Evolutionary conservation across 2,888 invertebrate species (phyloP).

Genomic region (Acanthacorydalis orientalis): DNA sequence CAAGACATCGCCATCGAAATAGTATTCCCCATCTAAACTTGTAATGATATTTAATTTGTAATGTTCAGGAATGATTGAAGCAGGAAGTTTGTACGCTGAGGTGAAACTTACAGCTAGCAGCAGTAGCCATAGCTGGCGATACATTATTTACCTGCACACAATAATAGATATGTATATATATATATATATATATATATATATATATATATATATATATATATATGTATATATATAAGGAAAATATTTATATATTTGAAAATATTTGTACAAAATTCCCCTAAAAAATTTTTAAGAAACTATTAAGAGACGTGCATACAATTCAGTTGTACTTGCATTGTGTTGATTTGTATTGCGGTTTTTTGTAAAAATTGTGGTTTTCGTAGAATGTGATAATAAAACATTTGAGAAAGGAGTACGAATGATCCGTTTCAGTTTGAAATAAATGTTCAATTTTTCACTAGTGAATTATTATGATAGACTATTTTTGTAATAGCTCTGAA

Average conservation of each 20-base stretch:
- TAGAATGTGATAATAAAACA: too few species aligned
- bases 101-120: neutral
- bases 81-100: slow-evolving; percentile 18
- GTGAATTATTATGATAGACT: too few species aligned
- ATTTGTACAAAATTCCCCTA: neutral
- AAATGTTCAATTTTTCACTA: too few species aligned
- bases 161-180: neutral
- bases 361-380: too few species aligned
- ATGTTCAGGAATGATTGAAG: slow-evolving; percentile 22
- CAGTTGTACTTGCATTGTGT: too few species aligned
- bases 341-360: too few species aligned
- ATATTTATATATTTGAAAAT: too few species aligned
- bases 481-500: too few species aligned
- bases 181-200: neutral
- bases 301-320: too few species aligned
- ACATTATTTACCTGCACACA: neutral
- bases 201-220: neutral
- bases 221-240: neutral
- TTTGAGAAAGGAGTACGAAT: too few species aligned
- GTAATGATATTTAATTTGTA: slow-evolving; percentile 27
- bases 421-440: too few species aligned
- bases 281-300: too few species aligned
- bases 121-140: neutral
- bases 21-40: slow-evolving; percentile 31
- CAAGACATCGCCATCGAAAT: slow-evolving; percentile 36